These are phyloP conservation scores for Dasypus novemcinctus DNA, from an alignment of 2,113 vertebrate genomes.

Conservation along the genomic window DNA sequence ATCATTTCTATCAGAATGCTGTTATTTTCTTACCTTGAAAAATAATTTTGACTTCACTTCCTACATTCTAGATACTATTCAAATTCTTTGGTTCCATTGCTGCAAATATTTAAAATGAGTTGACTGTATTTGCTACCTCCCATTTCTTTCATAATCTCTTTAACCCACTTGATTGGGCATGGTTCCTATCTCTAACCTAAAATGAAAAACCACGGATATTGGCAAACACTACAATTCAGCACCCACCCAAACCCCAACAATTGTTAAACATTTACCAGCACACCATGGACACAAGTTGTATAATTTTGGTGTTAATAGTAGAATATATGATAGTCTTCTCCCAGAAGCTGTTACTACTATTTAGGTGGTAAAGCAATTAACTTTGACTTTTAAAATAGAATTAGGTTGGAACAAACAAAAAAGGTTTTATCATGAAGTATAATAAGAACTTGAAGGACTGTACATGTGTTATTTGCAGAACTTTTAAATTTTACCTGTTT, in stretches of 20 bases:
- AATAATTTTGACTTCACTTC: not conserved
- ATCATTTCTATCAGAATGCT: not conserved
- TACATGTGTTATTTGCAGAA: not conserved
- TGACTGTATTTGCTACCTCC: not conserved
- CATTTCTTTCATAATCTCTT: not conserved
- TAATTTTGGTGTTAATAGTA: not conserved
- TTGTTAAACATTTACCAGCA: not conserved
- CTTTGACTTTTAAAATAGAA: not conserved
- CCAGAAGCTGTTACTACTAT: not conserved
- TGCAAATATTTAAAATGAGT: not conserved
- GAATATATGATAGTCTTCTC: not conserved
- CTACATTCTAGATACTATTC: not conserved
- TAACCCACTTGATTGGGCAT: not conserved
- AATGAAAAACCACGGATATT: not conserved
- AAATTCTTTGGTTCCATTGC: not conserved
- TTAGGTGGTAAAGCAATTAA: not conserved
- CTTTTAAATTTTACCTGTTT: not conserved
- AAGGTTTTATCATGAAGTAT: not conserved
- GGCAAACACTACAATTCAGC: not conserved
- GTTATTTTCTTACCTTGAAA: not conserved
- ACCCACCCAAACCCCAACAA: not conserved
- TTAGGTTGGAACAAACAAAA: conserved; percentile 7
- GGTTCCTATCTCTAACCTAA: not conserved
- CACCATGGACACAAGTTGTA: not conserved
- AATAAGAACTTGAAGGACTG: not conserved